These are phyloP conservation scores for Ophioninae sp. DNA, from an alignment of 2,888 invertebrate genomes.

Conservation along the genomic window DNA sequence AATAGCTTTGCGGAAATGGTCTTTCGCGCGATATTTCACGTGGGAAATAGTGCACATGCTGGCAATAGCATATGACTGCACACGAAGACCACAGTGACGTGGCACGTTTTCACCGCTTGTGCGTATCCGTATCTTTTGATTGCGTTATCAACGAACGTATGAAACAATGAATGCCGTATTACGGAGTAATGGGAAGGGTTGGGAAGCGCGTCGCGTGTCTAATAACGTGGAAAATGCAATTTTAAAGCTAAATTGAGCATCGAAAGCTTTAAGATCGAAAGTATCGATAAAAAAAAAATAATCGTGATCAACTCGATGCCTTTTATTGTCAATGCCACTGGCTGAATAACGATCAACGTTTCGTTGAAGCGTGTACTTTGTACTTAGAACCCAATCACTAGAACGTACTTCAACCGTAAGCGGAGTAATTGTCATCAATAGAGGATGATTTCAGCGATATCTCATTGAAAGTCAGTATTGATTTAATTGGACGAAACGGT, in stretches of 20 bases:
- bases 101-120: conserved; percentile 2
- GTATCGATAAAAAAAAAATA: background rate
- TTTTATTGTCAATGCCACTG: background rate
- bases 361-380: background rate
- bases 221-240: conserved; percentile 14
- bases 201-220: conserved; percentile 1
- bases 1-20: background rate
- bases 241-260: background rate
- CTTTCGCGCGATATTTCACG: background rate
- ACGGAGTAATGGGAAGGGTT: background rate
- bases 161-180: conserved; percentile 25
- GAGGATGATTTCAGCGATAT: background rate
- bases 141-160: background rate
- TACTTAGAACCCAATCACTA: background rate
- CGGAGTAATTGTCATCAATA: background rate
- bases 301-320: background rate
- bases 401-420: background rate
- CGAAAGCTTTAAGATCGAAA: background rate
- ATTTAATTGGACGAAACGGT: too few species aligned
- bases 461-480: background rate
- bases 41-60: conserved; percentile 22
- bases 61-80: conserved; percentile 7
- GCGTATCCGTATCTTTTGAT: conserved; percentile 31
- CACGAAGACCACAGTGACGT: conserved; percentile 16
- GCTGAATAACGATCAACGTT: background rate